These are phyloP conservation scores for Chrysolina oricalcia DNA, from an alignment of 2,888 invertebrate genomes.

Conservation along the genomic window DNA sequence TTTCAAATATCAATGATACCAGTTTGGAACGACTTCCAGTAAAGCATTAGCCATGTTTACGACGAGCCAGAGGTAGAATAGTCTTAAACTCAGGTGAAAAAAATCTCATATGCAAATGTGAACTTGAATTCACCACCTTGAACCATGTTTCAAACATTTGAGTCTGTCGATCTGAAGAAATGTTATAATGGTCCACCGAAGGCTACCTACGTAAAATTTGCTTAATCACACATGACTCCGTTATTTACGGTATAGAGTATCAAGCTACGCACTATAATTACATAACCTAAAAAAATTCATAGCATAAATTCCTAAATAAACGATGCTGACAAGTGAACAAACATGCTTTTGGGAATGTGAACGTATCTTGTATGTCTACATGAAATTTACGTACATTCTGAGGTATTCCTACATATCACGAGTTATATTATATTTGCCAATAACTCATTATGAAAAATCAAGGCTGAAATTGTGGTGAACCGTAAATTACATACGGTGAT, in stretches of 20 bases:
- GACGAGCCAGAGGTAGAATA: no score
- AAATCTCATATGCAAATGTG: no score
- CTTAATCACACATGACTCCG: slow-evolving; percentile 14
- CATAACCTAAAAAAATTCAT: background rate
- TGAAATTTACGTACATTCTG: background rate
- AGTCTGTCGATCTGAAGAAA: background rate
- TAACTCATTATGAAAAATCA: no score
- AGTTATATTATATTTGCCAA: background rate
- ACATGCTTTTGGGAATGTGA: background rate
- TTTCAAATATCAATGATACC: no score
- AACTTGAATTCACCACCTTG: no score
- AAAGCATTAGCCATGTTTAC: no score
- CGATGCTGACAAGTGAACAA: background rate
- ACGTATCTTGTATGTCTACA: background rate
- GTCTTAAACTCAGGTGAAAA: no score
- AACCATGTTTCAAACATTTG: no score
- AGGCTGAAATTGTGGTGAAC: no score
- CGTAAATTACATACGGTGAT: no score
- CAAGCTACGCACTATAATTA: background rate
- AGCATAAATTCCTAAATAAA: slow-evolving; percentile 1
- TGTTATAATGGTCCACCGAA: background rate
- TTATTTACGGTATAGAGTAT: slow-evolving; percentile 16
- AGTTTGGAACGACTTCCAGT: no score
- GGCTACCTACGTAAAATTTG: background rate
- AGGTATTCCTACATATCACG: slow-evolving; percentile 2